Conservation (phyloP, 2,113 vertebrate species). For the Ictalurus furcatus region DNA sequence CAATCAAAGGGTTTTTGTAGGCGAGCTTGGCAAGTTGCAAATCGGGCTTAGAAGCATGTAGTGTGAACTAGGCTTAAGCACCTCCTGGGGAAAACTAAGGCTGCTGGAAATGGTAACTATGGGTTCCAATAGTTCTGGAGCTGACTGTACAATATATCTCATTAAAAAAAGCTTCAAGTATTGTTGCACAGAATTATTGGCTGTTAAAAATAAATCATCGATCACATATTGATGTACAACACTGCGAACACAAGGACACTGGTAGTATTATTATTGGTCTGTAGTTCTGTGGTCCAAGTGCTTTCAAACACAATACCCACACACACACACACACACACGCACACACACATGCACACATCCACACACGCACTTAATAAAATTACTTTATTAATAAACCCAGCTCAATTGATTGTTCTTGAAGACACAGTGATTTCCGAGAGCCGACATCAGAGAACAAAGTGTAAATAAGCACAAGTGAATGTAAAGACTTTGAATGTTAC, state of each 20-base stretch:
- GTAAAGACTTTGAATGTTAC: background rate
- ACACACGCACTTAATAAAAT: constrained; percentile 37
- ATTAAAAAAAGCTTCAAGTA: background rate
- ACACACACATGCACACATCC: background rate
- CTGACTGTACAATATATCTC: background rate
- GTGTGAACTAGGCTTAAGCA: too few species aligned
- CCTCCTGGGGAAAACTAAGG: too few species aligned
- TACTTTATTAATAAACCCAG: background rate
- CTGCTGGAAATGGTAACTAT: background rate
- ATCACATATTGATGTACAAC: background rate
- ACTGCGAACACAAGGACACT: background rate
- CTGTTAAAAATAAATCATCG: background rate
- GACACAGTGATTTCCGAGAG: background rate
- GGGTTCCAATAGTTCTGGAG: background rate
- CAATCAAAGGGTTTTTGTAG: too few species aligned
- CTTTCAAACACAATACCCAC: background rate
- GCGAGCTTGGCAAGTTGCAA: too few species aligned
- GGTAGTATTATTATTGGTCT: background rate
- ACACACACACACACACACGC: too few species aligned
- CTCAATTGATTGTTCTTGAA: constrained; percentile 26
- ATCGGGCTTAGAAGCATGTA: too few species aligned
- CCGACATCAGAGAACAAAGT: background rate
- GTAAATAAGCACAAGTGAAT: background rate
- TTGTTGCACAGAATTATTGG: background rate
- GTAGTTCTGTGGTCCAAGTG: background rate